Percentiles rank a stretch among this genome's conserved stretches.
Evolutionary conservation across 2,113 vertebrate genomes (phyloP).

Genomic region (Tragelaphus buxtoni): DNA sequence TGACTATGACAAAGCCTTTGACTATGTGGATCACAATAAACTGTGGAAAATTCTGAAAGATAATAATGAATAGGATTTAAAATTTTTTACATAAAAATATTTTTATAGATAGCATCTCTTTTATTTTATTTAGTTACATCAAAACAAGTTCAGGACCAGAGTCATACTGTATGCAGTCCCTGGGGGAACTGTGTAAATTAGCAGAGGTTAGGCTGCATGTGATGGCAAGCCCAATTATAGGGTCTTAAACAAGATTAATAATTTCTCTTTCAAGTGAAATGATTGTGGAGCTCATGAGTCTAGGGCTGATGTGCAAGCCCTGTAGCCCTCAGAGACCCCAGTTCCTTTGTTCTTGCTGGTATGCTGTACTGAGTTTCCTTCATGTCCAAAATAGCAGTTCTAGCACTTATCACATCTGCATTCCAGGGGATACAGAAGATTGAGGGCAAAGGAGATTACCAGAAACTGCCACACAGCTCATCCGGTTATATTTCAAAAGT

Average conservation of each 20-base stretch:
- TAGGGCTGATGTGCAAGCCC: neutral
- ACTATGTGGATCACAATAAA: neutral
- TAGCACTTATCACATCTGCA: neutral
- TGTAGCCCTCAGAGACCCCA: neutral
- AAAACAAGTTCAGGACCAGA: neutral
- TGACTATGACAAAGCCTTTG: neutral
- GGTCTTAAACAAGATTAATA: neutral
- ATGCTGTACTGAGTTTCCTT: neutral
- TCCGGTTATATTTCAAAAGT: neutral
- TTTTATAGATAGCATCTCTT: neutral
- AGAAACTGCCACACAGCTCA: neutral
- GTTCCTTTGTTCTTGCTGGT: neutral
- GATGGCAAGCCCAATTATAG: neutral
- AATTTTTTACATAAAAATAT: neutral
- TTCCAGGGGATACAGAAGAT: neutral
- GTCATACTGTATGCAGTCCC: neutral
- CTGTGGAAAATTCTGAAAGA: neutral
- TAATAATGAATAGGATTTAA: neutral
- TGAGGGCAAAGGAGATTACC: neutral
- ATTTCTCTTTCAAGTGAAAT: conserved; percentile 11
- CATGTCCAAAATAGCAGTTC: neutral
- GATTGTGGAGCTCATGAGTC: neutral
- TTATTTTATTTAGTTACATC: neutral
- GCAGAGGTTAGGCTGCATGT: neutral
- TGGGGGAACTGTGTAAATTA: neutral